These are phyloP conservation scores for Ceramica pisi DNA, from an alignment of 2,888 invertebrate genomes.

Conservation along the genomic window DNA sequence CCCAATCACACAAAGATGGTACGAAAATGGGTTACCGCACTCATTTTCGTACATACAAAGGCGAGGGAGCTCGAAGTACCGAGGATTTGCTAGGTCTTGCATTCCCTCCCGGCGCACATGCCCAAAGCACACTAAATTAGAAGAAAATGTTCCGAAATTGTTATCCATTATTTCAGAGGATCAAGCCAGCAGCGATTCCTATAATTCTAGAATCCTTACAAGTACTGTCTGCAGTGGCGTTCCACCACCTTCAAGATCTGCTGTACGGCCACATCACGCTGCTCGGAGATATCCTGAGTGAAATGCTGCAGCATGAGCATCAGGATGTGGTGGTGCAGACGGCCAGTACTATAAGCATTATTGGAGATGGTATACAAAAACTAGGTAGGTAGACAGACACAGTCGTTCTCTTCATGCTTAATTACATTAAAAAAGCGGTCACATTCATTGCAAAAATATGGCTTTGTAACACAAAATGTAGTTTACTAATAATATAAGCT, in stretches of 20 bases:
- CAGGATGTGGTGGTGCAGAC: constrained; percentile 93
- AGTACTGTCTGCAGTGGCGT: constrained; percentile 92
- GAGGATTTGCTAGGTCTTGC: too few relatives aligned
- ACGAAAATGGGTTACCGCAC: too few relatives aligned
- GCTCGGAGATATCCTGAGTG: constrained; percentile 91
- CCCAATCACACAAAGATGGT: too few relatives aligned
- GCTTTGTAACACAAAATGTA: too few relatives aligned
- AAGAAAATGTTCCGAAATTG: background rate
- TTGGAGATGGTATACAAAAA: constrained; percentile 92
- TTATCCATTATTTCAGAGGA: constrained; percentile 76
- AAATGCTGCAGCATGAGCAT: constrained; percentile 91
- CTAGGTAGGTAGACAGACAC: constrained; percentile 76
- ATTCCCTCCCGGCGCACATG: too few relatives aligned
- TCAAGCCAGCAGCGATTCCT: constrained; percentile 90
- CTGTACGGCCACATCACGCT: constrained; percentile 90
- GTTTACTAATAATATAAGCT: background rate
- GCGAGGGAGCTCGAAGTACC: too few relatives aligned
- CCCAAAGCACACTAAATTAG: background rate
- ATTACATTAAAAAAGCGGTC: background rate
- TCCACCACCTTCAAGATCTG: constrained; percentile 91
- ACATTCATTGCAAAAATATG: too few relatives aligned
- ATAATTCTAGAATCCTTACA: constrained; percentile 95
- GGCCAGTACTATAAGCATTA: constrained; percentile 92
- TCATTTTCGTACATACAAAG: too few relatives aligned
- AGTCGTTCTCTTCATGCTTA: background rate